phyloP scores from a whole-genome alignment of 2,797 vertebrate genomes.

The Tarsius wallacei region DNA sequence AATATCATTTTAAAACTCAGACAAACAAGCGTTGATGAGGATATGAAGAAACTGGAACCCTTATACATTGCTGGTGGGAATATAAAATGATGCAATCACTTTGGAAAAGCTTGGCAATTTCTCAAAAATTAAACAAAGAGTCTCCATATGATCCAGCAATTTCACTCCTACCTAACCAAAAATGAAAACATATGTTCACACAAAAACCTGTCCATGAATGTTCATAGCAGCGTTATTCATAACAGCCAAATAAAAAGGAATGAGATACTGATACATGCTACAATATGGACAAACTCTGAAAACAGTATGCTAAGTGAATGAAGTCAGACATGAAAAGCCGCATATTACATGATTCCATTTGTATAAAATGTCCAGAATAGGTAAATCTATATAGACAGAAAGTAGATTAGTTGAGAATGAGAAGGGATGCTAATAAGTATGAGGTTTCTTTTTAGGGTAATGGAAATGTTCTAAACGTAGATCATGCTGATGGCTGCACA shows the following conservation, averaged over 20 bases:
- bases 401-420: not conserved
- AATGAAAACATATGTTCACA: not conserved
- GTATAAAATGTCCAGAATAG: not conserved
- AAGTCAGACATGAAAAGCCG: not conserved
- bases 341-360: not conserved
- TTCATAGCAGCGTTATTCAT: not conserved
- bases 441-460: not conserved
- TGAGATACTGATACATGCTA: not conserved
- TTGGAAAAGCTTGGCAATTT: conserved; percentile 1
- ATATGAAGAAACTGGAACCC: not conserved
- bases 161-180: not conserved
- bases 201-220: not conserved
- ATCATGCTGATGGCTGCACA: not conserved
- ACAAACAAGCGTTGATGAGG: not conserved
- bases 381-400: not conserved
- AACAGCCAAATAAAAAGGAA: conserved; percentile 24
- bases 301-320: not conserved
- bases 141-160: conserved; percentile 1
- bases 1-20: not conserved
- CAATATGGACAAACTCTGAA: conserved; percentile 41
- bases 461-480: conserved; percentile 6
- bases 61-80: not conserved
- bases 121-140: conserved; percentile 8
- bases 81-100: not conserved
- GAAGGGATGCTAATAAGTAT: not conserved